These are phyloP conservation scores for Vireo griseus DNA, from an alignment of 2,797 vertebrate genomes.

Conservation along the genomic window DNA sequence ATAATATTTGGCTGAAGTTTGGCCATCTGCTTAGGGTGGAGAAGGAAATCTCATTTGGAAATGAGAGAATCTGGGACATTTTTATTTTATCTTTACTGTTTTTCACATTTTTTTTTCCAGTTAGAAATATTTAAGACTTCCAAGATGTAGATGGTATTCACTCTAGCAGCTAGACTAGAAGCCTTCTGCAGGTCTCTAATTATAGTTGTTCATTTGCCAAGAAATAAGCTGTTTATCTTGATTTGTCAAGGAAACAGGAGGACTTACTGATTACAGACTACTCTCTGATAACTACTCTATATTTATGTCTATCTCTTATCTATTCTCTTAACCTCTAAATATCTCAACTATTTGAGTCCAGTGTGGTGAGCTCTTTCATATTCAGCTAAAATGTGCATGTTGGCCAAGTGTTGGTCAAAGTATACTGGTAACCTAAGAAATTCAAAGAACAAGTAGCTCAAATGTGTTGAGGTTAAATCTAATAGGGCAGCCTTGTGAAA, in stretches of 20 bases:
- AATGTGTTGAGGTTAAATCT: neutral
- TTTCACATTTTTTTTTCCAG: neutral
- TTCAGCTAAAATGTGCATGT: neutral
- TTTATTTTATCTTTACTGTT: neutral
- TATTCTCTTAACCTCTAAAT: neutral
- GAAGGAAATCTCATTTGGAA: neutral
- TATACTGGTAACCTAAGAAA: neutral
- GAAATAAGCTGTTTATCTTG: neutral
- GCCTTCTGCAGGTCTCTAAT: neutral
- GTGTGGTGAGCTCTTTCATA: neutral
- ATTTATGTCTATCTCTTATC: neutral
- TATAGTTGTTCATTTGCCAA: neutral
- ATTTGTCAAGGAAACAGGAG: neutral
- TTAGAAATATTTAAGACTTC: neutral
- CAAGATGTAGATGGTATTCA: neutral
- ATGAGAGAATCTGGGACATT: neutral
- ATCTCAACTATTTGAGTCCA: neutral
- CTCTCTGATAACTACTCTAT: neutral
- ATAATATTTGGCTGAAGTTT: neutral
- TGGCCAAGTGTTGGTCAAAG: neutral
- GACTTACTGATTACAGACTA: neutral
- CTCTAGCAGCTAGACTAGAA: neutral
- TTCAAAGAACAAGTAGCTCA: neutral
- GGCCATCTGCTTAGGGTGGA: neutral
- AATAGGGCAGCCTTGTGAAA: neutral